A percentile compares a stretch with the other conserved stretches of the same genome.
Evolutionary conservation across 2,113 vertebrate genomes (phyloP).

Genomic region (Oreochromis aureus): DNA sequence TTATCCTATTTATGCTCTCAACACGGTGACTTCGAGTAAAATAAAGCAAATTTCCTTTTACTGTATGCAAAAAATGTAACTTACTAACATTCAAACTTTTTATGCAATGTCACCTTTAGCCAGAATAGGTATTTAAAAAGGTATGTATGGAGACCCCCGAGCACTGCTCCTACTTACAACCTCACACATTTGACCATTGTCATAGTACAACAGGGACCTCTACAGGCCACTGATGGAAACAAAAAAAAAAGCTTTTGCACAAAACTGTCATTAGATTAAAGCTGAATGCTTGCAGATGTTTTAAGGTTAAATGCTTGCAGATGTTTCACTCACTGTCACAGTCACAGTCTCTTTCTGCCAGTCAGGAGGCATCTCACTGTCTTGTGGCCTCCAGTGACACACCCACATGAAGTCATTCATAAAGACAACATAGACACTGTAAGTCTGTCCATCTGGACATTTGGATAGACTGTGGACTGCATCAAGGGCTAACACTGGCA

Average conservation of each 20-base stretch:
- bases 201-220: constrained; percentile 47
- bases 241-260: neutral
- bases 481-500: neutral
- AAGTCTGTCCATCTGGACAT: neutral
- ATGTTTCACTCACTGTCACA: constrained; percentile 29
- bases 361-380: neutral
- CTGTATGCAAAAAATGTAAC: neutral
- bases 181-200: neutral
- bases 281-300: constrained; percentile 10
- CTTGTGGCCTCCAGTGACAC: neutral
- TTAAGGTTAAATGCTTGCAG: constrained; percentile 20
- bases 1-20: neutral
- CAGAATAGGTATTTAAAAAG: neutral
- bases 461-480: neutral
- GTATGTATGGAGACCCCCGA: neutral
- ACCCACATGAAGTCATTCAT: neutral
- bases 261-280: neutral
- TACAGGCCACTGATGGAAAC: constrained; percentile 4
- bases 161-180: neutral
- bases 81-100: neutral
- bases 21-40: neutral
- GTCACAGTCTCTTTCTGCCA: neutral
- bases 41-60: neutral
- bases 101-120: constrained; percentile 11
- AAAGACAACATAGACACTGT: neutral